Evolutionary conservation across 2,888 invertebrate species (phyloP).

Genomic region (Choristoneura rosaceana): DNA sequence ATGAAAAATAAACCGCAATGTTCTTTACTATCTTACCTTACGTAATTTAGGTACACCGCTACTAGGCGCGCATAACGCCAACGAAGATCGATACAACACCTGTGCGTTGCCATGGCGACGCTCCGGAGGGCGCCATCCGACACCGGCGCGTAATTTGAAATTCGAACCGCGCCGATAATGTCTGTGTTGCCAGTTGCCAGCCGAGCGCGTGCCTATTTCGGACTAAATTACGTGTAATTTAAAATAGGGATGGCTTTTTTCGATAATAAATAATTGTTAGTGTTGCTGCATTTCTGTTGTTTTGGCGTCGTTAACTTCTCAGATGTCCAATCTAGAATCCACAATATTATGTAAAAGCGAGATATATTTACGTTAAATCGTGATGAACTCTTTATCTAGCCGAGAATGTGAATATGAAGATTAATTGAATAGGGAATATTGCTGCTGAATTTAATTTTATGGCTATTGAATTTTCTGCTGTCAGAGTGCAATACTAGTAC

Average conservation of each 20-base stretch:
- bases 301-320: conserved; percentile 36
- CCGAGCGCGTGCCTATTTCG: conserved; percentile 61
- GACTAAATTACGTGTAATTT: conserved; percentile 76
- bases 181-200: conserved; percentile 68
- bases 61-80: conserved; percentile 60
- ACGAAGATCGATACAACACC: conserved; percentile 80
- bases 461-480: too few species aligned
- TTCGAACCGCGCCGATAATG: conserved; percentile 82
- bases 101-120: conserved; percentile 79
- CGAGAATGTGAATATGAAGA: neutral
- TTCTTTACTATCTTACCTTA: conserved; percentile 7
- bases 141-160: conserved; percentile 84
- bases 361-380: neutral
- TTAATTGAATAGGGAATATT: neutral
- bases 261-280: conserved; percentile 55
- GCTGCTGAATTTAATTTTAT: too few species aligned
- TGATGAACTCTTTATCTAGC: too few species aligned
- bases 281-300: conserved; percentile 27
- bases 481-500: too few species aligned
- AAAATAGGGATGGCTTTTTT: conserved; percentile 61
- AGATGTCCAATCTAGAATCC: conserved; percentile 13
- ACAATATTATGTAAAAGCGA: neutral
- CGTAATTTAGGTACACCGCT: conserved; percentile 34
- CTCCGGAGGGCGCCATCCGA: conserved; percentile 78
- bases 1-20: neutral